Percentiles rank a stretch among this genome's conserved stretches.
These are phyloP conservation scores for Aphis gossypii DNA, from an alignment of 1,140 invertebrate genomes.

Conservation along the genomic window DNA sequence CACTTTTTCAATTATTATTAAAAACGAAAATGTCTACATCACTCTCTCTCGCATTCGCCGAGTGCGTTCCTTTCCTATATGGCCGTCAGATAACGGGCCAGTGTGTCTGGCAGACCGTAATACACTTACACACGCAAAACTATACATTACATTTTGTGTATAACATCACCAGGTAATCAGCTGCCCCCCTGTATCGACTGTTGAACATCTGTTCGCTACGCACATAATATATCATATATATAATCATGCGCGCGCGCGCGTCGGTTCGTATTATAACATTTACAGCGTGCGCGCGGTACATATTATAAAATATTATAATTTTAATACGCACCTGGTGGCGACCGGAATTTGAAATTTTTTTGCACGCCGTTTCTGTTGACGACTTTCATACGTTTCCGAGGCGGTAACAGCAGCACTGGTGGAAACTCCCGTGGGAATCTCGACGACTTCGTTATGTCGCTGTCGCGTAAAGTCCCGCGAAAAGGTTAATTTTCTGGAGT, in stretches of 20 bases:
- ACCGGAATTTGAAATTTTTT: constrained; percentile 33
- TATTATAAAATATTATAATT: constrained; percentile 22
- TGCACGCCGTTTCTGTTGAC: background rate
- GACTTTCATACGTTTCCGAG: background rate
- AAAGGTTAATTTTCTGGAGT: constrained; percentile 53
- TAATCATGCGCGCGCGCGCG: background rate
- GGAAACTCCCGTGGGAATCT: constrained; percentile 23
- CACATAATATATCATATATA: background rate
- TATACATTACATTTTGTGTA: constrained; percentile 25
- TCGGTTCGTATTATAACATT: background rate
- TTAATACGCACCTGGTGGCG: constrained; percentile 38
- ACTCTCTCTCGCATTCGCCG: background rate
- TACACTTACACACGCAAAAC: background rate
- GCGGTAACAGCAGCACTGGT: background rate
- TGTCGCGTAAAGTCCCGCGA: constrained; percentile 7
- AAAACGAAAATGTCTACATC: background rate
- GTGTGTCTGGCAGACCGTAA: constrained; percentile 27
- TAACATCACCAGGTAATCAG: constrained; percentile 55
- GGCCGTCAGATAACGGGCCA: background rate
- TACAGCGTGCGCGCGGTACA: background rate
- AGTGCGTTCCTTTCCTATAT: background rate
- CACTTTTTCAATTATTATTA: background rate
- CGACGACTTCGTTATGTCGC: background rate
- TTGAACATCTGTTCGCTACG: constrained; percentile 31
- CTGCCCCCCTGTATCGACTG: constrained; percentile 45